Base-by-base conservation (phyloP, 1,140 invertebrate genomes). In the Heliothis virescens region DNA sequence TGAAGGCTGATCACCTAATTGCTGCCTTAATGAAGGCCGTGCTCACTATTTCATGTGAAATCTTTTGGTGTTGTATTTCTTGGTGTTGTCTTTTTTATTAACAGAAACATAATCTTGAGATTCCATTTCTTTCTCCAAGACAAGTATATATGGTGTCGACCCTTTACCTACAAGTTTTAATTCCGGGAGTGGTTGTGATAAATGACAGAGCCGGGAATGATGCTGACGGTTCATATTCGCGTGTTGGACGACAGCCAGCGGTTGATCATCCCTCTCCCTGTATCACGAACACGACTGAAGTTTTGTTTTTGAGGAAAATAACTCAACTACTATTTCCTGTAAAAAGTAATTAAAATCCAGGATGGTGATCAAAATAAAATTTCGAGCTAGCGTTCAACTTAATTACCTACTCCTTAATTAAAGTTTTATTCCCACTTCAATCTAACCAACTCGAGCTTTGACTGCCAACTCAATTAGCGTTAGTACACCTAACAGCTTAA, bases 111-210 rank as follows among this genome's bases (percentile, higher is more conserved):
- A 1, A 41, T 41, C 34, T 18, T 47, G n/a, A 16, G 41, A 50
- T 47, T 12, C 12, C 63, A 21, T 67, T 67, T 67, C 63, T 21
- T 16, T 12, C 34, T 21, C 16, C 34, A 13, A 67, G 41, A 12
- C 7, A 48, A n/a, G 11, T 47, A 48, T 21, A 41, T 15, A 65
- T 65, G 62, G 69, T 72, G 41, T 72, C 48, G 10, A 57, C 69
- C 26, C 34, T 72, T 55, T n/a, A 57, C 69, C 26, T 55, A 72
- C 26, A 57, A 41, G 9, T 72, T 72, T 72, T 57, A 72, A 72
- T 57, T 72, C n/a, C n/a, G 16, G 52, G 69, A 71, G 67, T 71
- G 67, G 67, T 71, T 71, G 50, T 72, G 69, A 72, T 72, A 41
- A 72, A 72, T 72, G 69, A 72, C 52, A 11, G n/a, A 16, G 69